Percentiles rank a stretch among this genome's conserved stretches.
These are phyloP conservation scores for Lepidurus couesii DNA, from an alignment of 1,140 invertebrate species.

Conservation along the genomic window DNA sequence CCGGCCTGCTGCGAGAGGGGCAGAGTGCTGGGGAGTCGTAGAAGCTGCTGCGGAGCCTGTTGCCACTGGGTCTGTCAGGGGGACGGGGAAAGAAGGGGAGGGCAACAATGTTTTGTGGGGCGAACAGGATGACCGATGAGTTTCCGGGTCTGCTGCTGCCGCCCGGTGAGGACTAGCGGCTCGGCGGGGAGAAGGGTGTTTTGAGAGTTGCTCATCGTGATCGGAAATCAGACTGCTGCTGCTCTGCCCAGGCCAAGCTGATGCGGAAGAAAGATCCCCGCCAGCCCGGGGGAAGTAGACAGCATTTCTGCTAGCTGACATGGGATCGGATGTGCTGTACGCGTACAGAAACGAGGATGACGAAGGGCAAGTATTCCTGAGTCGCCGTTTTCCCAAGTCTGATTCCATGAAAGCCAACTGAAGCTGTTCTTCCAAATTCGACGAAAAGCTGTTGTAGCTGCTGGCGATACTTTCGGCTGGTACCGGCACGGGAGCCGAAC, in stretches of 20 bases:
- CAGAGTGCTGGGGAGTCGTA: conserved; percentile 16
- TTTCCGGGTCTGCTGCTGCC: not conserved
- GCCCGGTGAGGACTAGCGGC: not conserved
- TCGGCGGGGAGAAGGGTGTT: not conserved
- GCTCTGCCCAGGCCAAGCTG: not conserved
- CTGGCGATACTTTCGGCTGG: conserved; percentile 35
- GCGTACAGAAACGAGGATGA: not conserved
- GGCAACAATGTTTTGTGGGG: not conserved
- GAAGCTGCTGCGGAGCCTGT: not conserved
- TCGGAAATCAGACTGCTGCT: not conserved
- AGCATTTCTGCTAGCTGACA: not conserved
- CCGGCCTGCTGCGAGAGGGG: not conserved
- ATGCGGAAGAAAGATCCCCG: not conserved
- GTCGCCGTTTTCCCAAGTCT: conserved; percentile 60
- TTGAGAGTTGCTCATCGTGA: not conserved
- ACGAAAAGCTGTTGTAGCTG: conserved; percentile 40
- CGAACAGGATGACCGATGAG: not conserved
- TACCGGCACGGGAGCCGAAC: conserved; percentile 32
- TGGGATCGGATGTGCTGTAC: not conserved
- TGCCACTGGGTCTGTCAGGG: not conserved
- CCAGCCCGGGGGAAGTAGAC: not conserved
- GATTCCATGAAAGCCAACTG: conserved; percentile 60
- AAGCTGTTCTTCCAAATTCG: conserved; percentile 62
- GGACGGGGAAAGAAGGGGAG: not conserved
- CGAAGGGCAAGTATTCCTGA: not conserved